Base-by-base conservation (phyloP, 2,113 vertebrate genomes). In the Triplophysa rosa region DNA sequence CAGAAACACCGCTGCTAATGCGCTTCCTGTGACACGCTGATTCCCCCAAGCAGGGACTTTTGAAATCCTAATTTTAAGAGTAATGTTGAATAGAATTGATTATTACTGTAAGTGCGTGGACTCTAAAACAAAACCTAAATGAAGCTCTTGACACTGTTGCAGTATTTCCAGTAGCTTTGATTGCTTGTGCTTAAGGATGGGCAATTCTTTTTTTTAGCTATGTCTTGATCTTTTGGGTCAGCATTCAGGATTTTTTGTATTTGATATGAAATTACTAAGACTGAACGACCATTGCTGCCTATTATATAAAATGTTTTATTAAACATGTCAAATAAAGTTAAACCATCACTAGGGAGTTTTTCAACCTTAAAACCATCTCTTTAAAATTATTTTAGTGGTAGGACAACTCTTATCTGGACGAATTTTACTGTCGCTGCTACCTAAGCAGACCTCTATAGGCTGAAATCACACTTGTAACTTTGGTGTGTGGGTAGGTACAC, bases 1-100 rank as follows among this genome's bases (percentile, higher is more conserved):
- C 69, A 68, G 75, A 54, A 62, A 79, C 58, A n/a, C 21, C 65
- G 33, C 77, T 45, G 64, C 71, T 81, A 70, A 81, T 81, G 76
- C 45, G 73, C 65, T 72, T 26, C 19, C 1, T 49, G n/a, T 69
- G 33, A 73, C 62, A 56, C 19, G 45, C 42, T 47, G 65, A 37
- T 19, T n/a, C 42, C 19, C 2, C 8, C 37, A 2, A 29, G 12
- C 3, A 65, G 24, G 49, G 68, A 21, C 14, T 33, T 56, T 68
- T 68, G 62, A 33, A 63, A 52, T 24, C 12, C 23, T 13, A 1
- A 63, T 74, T 74, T 74, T 16, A 47, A 63, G 40, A 63, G 26
- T 62, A 29, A 63, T 7, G 6, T 37, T 37, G 24, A 49, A 54
- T 37, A 58, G 26, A 19, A 14, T 77, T 29, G 19, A 33, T 63